Evolutionary conservation across 2,797 vertebrate species (phyloP), one percentile per base, ranked within the genome.

Genomic region (Atherinosoma microstoma): DNA sequence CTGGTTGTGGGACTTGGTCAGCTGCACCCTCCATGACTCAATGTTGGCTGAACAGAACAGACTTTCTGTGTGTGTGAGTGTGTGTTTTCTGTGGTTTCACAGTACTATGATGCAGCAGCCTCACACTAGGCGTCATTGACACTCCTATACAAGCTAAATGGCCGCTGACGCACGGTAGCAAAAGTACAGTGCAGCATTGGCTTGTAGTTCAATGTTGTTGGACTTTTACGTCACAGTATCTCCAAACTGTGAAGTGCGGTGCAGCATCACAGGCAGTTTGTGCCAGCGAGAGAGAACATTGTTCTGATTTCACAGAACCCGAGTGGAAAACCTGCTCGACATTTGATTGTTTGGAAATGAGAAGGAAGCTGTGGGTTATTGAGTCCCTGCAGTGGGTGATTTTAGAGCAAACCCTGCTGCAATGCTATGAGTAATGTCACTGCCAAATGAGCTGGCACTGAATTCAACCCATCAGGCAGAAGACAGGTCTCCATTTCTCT

Each of bases 81-180:
- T 83, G 74, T 67, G 83, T 64, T 67, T 81, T 84, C 79, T 85
- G 83, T 63, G 76, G 84, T 84, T 84, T 86, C 81, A 73, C 82
- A 86, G 87, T 78, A 42, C 73, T 53, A 71, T 87, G 91, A 92
- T 77, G 90, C 84, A 85, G 87, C 85, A 73, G 86, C 84, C 87
- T 93, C 88, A 84, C 88, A 88, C 86, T 62, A 64, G 77, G 70
- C 84, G 74, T 91, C 89, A 91, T 77, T 87, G 81, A 92, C 92
- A 91, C 91, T 87, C 84, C 77, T 62, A 73, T 80, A 82, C 29
- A 35, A 67, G 59, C 80, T 60, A 80, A 83, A 78, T 9, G 80
- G 79, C 82, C 51, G 27, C 77, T 93, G 90, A 93, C 89, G 88
- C 88, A 90, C 56, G 0, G 69, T 72, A 67, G 79, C 80, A 59